Base-by-base conservation (phyloP, 37 sponge, comb jelly and placozoan genomes). In the Tethya wilhelma region DNA sequence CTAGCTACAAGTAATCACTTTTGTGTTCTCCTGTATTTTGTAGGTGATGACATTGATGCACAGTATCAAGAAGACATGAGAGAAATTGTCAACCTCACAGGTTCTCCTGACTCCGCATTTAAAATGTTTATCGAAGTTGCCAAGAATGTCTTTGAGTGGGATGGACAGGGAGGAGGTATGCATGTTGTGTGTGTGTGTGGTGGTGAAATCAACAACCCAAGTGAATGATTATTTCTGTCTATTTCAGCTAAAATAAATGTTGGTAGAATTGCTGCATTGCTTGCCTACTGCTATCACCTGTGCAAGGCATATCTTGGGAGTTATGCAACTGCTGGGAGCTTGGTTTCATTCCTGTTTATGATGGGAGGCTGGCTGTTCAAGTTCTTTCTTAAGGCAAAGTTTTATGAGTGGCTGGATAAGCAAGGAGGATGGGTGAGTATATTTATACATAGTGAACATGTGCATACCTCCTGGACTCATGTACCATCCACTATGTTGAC, bases 391-490 rank as follows among this genome's bases (percentile, higher is more conserved):
- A 56, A 81, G 31, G 88, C 81, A 38, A 87, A 69, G 59, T 80
- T 87, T 53, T 87, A 87, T 30, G 77, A 87, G 34, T 81, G 81
- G 88, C 76, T 87, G 29, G 43, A 58, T 7, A 68, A 59, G 23
- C 66, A 46, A 38, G 88, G 88, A 60, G 88, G 88, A 37, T 87
- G 88, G 88, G 88, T 87, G 59, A 81, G 88, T 36, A 49, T 49
- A 9, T 49, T 49, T n/a, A n/a, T n/a, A n/a, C n/a, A n/a, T n/a
- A n/a, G n/a, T n/a, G n/a, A n/a, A n/a, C n/a, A n/a, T n/a, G n/a
- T n/a, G n/a, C n/a, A n/a, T n/a, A n/a, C n/a, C n/a, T n/a, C n/a
- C n/a, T n/a, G n/a, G n/a, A n/a, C n/a, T n/a, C n/a, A n/a, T n/a
- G n/a, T n/a, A n/a, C n/a, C n/a, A n/a, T n/a, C n/a, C n/a, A n/a